phyloP scores from a whole-genome alignment of 2,888 invertebrate genomes.

The Drosophila austrosaltans region DNA sequence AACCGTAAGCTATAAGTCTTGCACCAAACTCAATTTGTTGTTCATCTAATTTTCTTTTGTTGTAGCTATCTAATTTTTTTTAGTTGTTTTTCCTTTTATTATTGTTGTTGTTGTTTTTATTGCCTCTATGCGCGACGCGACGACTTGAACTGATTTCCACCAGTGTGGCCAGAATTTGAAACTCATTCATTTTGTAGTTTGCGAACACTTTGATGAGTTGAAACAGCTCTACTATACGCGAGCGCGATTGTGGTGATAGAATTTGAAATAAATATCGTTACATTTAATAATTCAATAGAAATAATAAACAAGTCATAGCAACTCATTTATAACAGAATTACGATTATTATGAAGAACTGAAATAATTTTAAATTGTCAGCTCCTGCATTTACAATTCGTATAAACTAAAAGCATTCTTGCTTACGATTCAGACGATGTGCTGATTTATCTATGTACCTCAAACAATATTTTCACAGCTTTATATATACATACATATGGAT shows the following conservation, averaged over 20 bases:
- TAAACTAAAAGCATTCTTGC: too few species aligned
- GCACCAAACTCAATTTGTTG: conserved; percentile 1
- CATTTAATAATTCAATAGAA: too few species aligned
- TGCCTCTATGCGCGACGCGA: conserved; percentile 12
- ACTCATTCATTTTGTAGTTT: not conserved
- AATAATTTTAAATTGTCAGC: too few species aligned
- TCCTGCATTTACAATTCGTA: too few species aligned
- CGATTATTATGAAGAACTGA: too few species aligned
- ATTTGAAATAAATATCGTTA: too few species aligned
- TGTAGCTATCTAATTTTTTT: conserved; percentile 7
- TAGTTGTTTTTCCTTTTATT: conserved; percentile 9
- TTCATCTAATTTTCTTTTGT: conserved; percentile 12
- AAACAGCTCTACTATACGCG: not conserved
- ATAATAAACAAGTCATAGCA: too few species aligned
- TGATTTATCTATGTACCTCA: too few species aligned
- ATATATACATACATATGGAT: too few species aligned
- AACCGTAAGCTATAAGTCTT: not conserved
- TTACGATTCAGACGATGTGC: too few species aligned
- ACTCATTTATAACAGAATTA: too few species aligned
- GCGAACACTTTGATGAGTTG: not conserved
- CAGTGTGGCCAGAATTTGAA: not conserved
- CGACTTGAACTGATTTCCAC: conserved; percentile 10
- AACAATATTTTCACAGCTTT: too few species aligned
- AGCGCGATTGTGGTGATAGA: not conserved
- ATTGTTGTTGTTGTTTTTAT: conserved; percentile 6